These are phyloP conservation scores for Maccullochella peelii DNA, from an alignment of 2,113 vertebrate species.

Conservation along the genomic window DNA sequence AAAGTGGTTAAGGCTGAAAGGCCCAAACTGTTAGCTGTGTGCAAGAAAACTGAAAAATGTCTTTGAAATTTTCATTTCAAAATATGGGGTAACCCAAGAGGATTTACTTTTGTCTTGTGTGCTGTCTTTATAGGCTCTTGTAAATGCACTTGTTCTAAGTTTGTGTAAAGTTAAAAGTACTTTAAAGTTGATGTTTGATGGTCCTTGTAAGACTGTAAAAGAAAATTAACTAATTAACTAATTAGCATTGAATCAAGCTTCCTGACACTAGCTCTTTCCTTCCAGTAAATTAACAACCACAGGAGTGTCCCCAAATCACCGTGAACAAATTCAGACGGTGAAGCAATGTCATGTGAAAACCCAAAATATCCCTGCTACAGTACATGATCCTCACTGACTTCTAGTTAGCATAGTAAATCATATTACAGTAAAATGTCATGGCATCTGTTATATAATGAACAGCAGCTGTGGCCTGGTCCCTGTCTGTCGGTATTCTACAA, in stretches of 20 bases:
- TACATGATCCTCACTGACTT: background rate
- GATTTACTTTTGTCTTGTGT: too few relatives aligned
- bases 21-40: too few relatives aligned
- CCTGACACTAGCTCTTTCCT: background rate
- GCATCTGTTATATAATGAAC: slow-evolving; percentile 14
- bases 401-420: background rate
- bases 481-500: background rate
- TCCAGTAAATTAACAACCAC: background rate
- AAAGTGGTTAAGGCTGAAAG: too few relatives aligned
- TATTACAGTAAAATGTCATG: slow-evolving; percentile 12
- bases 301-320: background rate
- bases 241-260: background rate
- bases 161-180: too few relatives aligned
- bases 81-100: too few relatives aligned
- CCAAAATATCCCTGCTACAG: slow-evolving; percentile 16
- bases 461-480: background rate
- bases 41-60: too few relatives aligned
- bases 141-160: too few relatives aligned
- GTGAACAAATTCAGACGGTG: slow-evolving; percentile 1
- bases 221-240: background rate
- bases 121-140: too few relatives aligned
- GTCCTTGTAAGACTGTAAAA: too few relatives aligned
- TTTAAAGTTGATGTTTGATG: background rate
- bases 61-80: too few relatives aligned
- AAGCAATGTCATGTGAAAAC: slow-evolving; percentile 22